Base-by-base conservation (phyloP, 1,140 invertebrate genomes). In the Pseudomyrmex cubaensis region DNA sequence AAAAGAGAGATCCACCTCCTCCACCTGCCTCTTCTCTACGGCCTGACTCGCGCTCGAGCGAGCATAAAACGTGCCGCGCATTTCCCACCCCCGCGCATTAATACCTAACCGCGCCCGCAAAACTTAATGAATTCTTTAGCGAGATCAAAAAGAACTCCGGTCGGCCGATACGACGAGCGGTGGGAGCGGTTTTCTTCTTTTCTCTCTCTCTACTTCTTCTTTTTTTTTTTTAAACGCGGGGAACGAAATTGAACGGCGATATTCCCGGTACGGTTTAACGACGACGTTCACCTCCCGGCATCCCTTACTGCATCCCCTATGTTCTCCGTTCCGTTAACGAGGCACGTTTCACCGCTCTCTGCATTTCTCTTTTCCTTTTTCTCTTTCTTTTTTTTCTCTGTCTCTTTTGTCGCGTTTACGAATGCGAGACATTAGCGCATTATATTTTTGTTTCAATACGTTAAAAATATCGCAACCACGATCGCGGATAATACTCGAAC, bases 61-160 rank as follows among this genome's bases (percentile, higher is more conserved):
- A 89, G 86, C 85, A 85, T 85, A 89, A 90, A 89, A 89, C 85
- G 85, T 59, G 75, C 74, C 75, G 76, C 78, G 76, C 75, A 88
- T 90, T 90, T 87, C 85, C 89, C 84, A 87, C 82, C 78, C 77
- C 82, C 90, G 87, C 89, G 89, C 92, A 93, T 93, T 91, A 92
- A 92, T 92, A 92, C 89, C 85, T 90, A 89, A 87, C 89, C 87
- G 87, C 89, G 84, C 85, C 89, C 90, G 85, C 90, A 88, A 89
- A 90, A 91, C 90, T 91, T 91, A 91, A 91, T 91, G 91, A 91
- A 91, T 91, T 91, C 91, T 91, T 91, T 91, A 90, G 88, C 85
- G 83, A 91, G 90, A 91, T 91, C 90, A 91, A 91, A 91, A 91
- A 89, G 86, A 90, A 91, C 72, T 82, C 86, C 70, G 59, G 88